Percentiles rank a stretch among this genome's conserved stretches.
Conservation (phyloP, 2,113 vertebrate species). For the Daphoenositta chrysoptera region DNA sequence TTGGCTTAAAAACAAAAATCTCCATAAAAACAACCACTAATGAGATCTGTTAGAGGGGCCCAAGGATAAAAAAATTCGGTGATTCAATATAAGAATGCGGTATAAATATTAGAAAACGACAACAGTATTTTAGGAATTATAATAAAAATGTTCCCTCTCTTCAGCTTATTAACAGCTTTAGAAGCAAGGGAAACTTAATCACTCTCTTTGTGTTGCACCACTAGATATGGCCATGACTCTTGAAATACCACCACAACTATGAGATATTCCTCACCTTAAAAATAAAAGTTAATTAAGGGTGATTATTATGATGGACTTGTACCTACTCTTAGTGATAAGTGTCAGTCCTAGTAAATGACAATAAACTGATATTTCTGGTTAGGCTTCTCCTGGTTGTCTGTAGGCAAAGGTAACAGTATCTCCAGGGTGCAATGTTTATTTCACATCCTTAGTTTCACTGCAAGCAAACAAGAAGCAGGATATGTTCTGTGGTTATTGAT, state of each 20-base stretch:
- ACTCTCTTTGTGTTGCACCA: not conserved
- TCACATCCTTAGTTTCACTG: not conserved
- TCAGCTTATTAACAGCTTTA: not conserved
- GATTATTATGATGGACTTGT: not conserved
- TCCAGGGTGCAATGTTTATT: not conserved
- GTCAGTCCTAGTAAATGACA: not conserved
- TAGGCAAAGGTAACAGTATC: not conserved
- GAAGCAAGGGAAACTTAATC: not conserved
- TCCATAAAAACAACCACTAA: constrained; percentile 8
- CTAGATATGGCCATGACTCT: not conserved
- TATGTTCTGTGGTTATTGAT: not conserved
- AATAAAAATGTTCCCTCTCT: not conserved
- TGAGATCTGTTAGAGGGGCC: not conserved
- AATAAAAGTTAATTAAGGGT: not conserved
- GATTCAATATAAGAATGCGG: no score
- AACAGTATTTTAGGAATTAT: not conserved
- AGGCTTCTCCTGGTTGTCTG: not conserved
- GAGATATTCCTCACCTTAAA: not conserved
- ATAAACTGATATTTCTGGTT: not conserved
- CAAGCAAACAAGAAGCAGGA: not conserved
- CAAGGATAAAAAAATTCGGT: not conserved
- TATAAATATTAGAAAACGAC: no score
- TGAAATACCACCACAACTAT: not conserved
- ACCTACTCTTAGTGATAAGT: not conserved
- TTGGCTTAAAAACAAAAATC: constrained; percentile 41